phyloP scores from a whole-genome alignment of 2,113 vertebrate genomes.

The Coptodon bakossiorum region DNA sequence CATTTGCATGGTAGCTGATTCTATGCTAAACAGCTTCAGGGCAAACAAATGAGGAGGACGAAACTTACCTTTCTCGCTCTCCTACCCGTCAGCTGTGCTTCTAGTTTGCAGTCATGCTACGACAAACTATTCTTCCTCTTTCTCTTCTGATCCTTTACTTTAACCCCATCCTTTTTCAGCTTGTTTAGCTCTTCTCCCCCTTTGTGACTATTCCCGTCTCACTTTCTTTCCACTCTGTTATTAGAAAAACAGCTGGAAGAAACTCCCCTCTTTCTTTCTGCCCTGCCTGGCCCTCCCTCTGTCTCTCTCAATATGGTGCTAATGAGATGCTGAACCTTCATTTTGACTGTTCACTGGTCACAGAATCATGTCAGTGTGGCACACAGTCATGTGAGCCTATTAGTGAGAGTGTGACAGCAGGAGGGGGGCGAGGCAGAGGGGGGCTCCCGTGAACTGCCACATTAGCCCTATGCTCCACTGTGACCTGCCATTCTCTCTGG shows the following conservation, averaged over 20 bases:
- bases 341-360: slow-evolving; percentile 35
- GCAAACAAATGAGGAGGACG: slow-evolving; percentile 12
- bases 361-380: slow-evolving; percentile 50
- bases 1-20: slow-evolving; percentile 2
- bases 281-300: slow-evolving; percentile 27
- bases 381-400: slow-evolving; percentile 56
- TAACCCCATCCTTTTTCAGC: slow-evolving; percentile 21
- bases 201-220: slow-evolving; percentile 4
- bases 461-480: slow-evolving; percentile 1
- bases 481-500: slow-evolving; percentile 14
- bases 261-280: slow-evolving; percentile 34
- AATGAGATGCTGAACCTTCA: slow-evolving; percentile 61
- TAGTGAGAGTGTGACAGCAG: slow-evolving; percentile 45
- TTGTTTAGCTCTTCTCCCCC: background rate
- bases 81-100: slow-evolving; percentile 6
- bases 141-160: slow-evolving; percentile 8
- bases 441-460: background rate
- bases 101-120: slow-evolving; percentile 25
- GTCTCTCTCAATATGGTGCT: slow-evolving; percentile 66
- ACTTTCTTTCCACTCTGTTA: slow-evolving; percentile 22
- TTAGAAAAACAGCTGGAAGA: slow-evolving; percentile 60
- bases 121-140: background rate
- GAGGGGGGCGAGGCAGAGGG: background rate
- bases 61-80: slow-evolving; percentile 45
- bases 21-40: slow-evolving; percentile 9